Conservation (phyloP, 2,113 vertebrate genomes). For the Ammodytes marinus region DNA sequence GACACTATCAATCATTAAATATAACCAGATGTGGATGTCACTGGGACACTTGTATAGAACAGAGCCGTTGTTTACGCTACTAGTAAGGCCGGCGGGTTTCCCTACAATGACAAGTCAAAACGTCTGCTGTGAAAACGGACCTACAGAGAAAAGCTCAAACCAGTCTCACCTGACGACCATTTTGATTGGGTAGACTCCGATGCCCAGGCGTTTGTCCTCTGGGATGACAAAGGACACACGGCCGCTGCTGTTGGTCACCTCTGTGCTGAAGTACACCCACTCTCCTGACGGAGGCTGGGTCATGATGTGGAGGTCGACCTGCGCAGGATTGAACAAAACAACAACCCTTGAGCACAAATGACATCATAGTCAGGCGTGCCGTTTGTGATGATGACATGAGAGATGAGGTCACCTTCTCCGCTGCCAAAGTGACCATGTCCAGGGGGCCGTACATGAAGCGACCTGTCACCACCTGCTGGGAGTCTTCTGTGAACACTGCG, state of each 20-base stretch:
- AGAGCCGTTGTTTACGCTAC: background rate
- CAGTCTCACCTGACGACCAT: conserved; percentile 95
- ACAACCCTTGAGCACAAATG: background rate
- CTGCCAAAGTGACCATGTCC: conserved; percentile 98
- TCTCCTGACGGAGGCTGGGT: conserved; percentile 93
- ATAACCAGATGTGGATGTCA: background rate
- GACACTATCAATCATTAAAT: too few relatives aligned
- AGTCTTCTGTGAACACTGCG: conserved; percentile 92
- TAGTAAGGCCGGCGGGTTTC: background rate
- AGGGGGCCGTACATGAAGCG: conserved; percentile 98
- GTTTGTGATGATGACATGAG: background rate
- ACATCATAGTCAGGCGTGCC: background rate
- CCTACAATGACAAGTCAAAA: background rate
- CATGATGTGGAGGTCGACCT: conserved; percentile 97
- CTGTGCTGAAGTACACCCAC: conserved; percentile 95
- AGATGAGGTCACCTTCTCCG: conserved; percentile 91
- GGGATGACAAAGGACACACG: conserved; percentile 92
- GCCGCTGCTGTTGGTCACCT: conserved; percentile 94
- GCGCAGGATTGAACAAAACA: conserved; percentile 4
- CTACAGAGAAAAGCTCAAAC: background rate
- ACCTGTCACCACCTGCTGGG: conserved; percentile 90
- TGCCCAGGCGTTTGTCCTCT: conserved; percentile 88
- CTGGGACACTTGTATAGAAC: background rate
- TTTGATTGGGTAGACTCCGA: conserved; percentile 96
- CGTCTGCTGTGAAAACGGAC: background rate